Evolutionary conservation across 2,797 vertebrate species (phyloP), one percentile per base, ranked within the genome.

Genomic region (Siniperca scherzeri): DNA sequence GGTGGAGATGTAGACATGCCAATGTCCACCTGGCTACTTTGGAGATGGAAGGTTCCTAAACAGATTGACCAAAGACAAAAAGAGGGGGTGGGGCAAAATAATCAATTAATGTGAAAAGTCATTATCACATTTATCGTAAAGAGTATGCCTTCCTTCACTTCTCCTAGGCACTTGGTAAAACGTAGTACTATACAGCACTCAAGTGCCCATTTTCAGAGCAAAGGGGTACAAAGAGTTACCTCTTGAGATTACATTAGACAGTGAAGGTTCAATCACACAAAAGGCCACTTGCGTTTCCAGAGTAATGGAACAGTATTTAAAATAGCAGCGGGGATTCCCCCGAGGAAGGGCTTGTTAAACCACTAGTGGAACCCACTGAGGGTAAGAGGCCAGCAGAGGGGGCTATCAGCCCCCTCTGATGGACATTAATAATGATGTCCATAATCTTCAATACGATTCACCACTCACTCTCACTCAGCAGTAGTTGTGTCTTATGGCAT

Each of bases 361-460:
- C 42, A 46, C n/a, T 1, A n/a, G 5, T 73, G 44, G 44, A 59
- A 42, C 27, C 36, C 50, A 21, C 50, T 40, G 17, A 70, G 53
- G 48, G 12, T 55, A 71, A 72, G 55, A 74, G 61, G 46, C 84
- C 90, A 87, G 85, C 59, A 89, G 85, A 84, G 73, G 77, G 88
- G 69, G 74, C 79, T 70, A 59, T 87, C 70, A 38, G 30, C 75
- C 30, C 30, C 30, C 75, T 84, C 82, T 60, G 83, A 85, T 77
- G 53, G 40, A 7, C 36, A 59, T 50, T 36, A 68, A 52, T 56
- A 36, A 64, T 70, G 44, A 81, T 19, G 64, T 22, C 62, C 44
- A 56, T 57, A 30, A 55, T 74, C 38, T 44, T 83, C 55, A 19
- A 21, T 59, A 5, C 36, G 7, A 80, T 65, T 72, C 55, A 70